These are phyloP conservation scores for Orthosia gracilis DNA, from an alignment of 2,888 invertebrate species.

Conservation along the genomic window DNA sequence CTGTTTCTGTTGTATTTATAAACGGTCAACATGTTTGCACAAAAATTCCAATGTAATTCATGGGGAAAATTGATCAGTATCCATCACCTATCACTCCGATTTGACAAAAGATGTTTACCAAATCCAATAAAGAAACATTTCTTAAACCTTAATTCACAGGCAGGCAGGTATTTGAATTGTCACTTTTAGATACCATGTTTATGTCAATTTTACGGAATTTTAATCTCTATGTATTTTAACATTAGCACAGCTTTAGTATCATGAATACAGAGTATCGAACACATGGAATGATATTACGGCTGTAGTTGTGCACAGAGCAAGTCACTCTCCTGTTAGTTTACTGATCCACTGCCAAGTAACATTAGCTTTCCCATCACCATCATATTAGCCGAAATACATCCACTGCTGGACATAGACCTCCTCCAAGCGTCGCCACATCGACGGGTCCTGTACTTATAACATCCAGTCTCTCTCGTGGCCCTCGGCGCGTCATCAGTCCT, in stretches of 20 bases:
- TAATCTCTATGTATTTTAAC: conserved; percentile 5
- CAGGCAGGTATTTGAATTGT: not conserved
- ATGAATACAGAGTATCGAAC: not conserved
- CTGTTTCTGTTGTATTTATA: no score
- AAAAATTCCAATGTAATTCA: not conserved
- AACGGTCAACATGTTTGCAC: not conserved
- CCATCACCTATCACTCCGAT: no score
- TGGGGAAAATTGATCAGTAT: not conserved
- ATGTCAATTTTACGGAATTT: not conserved
- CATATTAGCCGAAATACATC: not conserved
- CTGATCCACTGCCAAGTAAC: not conserved
- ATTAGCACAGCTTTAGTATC: conserved; percentile 4
- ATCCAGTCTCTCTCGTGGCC: no score
- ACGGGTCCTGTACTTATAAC: not conserved
- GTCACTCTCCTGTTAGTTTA: not conserved
- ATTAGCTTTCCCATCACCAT: not conserved
- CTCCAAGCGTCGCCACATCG: not conserved
- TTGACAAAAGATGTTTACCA: not conserved
- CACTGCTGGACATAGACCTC: not conserved
- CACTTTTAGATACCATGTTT: conserved; percentile 2
- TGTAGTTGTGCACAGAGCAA: not conserved
- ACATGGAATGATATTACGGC: not conserved
- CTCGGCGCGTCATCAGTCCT: no score
- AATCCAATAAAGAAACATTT: not conserved
- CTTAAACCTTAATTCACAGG: not conserved